Conservation (phyloP, 1,140 invertebrate species). For the Lineus longissimus region DNA sequence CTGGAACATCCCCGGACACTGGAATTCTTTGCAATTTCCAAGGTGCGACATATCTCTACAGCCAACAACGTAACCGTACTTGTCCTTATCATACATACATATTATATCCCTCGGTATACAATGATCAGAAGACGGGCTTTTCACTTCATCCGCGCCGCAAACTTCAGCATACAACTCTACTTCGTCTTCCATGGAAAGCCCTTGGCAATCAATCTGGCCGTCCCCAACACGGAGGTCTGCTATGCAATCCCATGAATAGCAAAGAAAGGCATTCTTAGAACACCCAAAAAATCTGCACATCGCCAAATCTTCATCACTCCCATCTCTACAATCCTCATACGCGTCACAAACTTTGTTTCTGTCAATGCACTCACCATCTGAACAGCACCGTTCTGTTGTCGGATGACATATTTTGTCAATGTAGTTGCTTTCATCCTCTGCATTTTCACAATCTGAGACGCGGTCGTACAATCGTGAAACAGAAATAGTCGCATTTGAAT, state of each 20-base stretch:
- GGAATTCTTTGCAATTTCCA: neutral
- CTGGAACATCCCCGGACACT: slow-evolving; percentile 1
- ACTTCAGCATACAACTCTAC: too few relatives aligned
- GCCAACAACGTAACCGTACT: neutral
- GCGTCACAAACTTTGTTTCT: neutral
- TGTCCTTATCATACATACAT: neutral
- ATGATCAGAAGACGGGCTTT: too few relatives aligned
- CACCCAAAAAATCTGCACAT: neutral
- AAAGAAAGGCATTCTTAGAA: neutral
- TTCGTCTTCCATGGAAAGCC: neutral
- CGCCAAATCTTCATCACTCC: neutral
- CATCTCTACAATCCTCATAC: neutral
- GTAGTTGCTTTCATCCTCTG: too few relatives aligned
- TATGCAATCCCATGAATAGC: too few relatives aligned
- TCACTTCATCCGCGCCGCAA: too few relatives aligned
- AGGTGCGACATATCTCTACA: neutral
- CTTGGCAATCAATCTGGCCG: neutral
- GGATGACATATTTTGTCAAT: too few relatives aligned
- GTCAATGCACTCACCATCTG: too few relatives aligned
- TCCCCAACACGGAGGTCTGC: neutral
- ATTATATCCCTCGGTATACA: neutral
- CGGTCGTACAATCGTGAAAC: too few relatives aligned
- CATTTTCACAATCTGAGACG: too few relatives aligned
- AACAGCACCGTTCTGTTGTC: too few relatives aligned
- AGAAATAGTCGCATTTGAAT: too few relatives aligned